Evolutionary conservation across 2,113 vertebrate species (phyloP), one percentile per base, ranked within the genome.

Genomic region (Barbus barbus): DNA sequence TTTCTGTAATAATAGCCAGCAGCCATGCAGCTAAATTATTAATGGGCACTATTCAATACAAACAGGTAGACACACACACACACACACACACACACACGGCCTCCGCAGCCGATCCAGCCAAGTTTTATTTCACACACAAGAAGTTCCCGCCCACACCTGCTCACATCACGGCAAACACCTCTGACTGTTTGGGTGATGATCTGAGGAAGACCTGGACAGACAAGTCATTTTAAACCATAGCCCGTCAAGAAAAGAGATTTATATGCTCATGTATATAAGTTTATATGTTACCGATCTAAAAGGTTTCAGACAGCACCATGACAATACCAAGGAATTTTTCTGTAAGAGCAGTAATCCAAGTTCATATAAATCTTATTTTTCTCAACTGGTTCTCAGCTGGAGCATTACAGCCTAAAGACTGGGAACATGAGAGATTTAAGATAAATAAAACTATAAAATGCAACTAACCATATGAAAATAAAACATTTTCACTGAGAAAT

Each of bases 1-100:
- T 97, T 95, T 91, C 88, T 95, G 96, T 96, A 97, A 97, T 98
- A 98, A 98, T 96, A 96, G 96, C 96, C 93, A 94, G 95, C 95
- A 97, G 97, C 96, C 94, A 91, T 91, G 88, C 90, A 44, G 89
- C 89, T 99, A 92, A 98, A 99, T 98, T 96, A 98, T 99, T 98
- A 94, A 99, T 97, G 94, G 85, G 88, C 88, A 94, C 94, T 94
- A 94, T 97, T 96, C 96, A 97, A 95, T 94, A 96, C 96, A 95
- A 98, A 97, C 96, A 97, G 95, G 95, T 95, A 94, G 93, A 94
- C 90, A 94, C 92, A 93, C 94, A 94, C 94, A 92, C 93, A 91
- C 91, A 93, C 95, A 95, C 94, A 94, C 88, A 93, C 91, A 95
- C 94, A 93, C 36, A 93, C 94, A 94, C 44, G 44, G 44, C 44